Evolutionary conservation across 1,140 invertebrate genomes (phyloP).

Genomic region (Drosophila sproati): DNA sequence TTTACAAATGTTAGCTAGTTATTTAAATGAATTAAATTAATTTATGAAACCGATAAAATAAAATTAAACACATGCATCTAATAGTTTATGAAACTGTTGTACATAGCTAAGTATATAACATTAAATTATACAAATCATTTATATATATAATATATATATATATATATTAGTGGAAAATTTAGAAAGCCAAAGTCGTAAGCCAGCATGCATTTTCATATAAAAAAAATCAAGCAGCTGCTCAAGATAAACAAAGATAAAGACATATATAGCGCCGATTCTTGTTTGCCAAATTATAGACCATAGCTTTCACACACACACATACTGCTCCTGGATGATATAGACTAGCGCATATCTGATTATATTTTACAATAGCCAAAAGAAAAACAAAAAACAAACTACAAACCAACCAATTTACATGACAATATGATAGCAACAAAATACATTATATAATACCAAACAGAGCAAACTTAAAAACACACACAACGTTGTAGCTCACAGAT

Average conservation of each 20-base stretch:
- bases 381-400: slow-evolving; percentile 19
- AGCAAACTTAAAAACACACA: slow-evolving; percentile 3
- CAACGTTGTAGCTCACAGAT: slow-evolving; percentile 25
- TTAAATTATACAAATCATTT: slow-evolving; percentile 59
- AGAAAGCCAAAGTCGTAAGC: slow-evolving; percentile 76
- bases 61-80: slow-evolving; percentile 51
- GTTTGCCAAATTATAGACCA: slow-evolving; percentile 63
- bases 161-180: slow-evolving; percentile 38
- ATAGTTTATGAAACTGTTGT: slow-evolving; percentile 82
- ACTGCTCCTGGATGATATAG: slow-evolving; percentile 66
- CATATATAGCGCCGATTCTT: slow-evolving; percentile 56
- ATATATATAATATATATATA: slow-evolving; percentile 43
- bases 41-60: slow-evolving; percentile 37
- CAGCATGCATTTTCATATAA: slow-evolving; percentile 78
- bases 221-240: slow-evolving; percentile 36
- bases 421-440: slow-evolving; percentile 62
- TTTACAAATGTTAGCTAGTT: slow-evolving; percentile 80
- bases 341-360: slow-evolving; percentile 41
- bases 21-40: slow-evolving; percentile 75
- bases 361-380: slow-evolving; percentile 69
- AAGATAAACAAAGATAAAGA: slow-evolving; percentile 32
- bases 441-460: slow-evolving; percentile 21
- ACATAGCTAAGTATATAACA: slow-evolving; percentile 65
- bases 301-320: slow-evolving; percentile 26
- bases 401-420: slow-evolving; percentile 75